These are phyloP conservation scores for Sepioteuthis lessoniana DNA, from an alignment of 2,888 invertebrate genomes.

Conservation along the genomic window DNA sequence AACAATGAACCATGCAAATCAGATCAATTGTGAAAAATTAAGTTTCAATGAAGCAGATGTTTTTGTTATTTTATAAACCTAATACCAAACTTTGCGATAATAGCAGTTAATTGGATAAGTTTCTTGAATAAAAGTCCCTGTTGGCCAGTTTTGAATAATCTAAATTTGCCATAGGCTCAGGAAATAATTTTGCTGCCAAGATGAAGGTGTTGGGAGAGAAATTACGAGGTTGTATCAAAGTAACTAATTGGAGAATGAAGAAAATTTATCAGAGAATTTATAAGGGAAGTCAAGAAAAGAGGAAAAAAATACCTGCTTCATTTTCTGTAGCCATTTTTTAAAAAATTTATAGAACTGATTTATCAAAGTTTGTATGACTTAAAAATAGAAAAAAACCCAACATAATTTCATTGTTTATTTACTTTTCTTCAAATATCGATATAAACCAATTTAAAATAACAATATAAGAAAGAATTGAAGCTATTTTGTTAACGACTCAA, in stretches of 20 bases:
- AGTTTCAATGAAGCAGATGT: too few species aligned
- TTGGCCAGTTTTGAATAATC: too few species aligned
- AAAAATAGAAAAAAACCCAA: not conserved
- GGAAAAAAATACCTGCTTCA: not conserved
- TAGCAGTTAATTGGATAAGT: too few species aligned
- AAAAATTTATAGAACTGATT: not conserved
- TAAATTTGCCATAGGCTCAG: not conserved
- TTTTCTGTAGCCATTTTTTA: not conserved
- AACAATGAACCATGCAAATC: too few species aligned
- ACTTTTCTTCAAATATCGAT: not conserved
- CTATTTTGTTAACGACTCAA: constrained; percentile 33
- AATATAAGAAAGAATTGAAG: constrained; percentile 33
- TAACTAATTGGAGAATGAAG: not conserved
- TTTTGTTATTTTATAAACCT: too few species aligned
- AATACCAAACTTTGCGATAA: too few species aligned
- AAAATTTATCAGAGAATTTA: not conserved
- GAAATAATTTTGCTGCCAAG: not conserved
- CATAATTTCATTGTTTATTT: not conserved
- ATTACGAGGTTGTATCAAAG: not conserved
- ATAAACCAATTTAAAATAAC: not conserved
- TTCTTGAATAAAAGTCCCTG: too few species aligned
- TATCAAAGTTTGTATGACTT: not conserved
- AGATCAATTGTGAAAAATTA: too few species aligned
- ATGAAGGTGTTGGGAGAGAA: not conserved
- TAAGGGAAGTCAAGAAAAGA: not conserved